Evolutionary conservation across 1,140 invertebrate species (phyloP).

Genomic region (Armadillidium nasatum): DNA sequence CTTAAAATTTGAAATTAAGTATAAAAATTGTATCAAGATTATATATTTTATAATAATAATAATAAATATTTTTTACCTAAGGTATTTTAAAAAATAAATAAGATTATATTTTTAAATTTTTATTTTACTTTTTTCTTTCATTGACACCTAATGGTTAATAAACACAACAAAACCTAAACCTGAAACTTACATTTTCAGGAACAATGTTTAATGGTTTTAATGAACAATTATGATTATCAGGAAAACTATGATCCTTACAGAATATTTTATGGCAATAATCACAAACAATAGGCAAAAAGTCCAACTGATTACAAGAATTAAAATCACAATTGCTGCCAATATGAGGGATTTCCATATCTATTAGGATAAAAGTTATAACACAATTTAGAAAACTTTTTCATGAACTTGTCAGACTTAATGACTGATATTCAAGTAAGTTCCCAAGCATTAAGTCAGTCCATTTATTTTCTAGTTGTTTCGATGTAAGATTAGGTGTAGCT

Average conservation of each 20-base stretch:
- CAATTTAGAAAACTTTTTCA: neutral
- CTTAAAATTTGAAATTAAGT: too few species aligned
- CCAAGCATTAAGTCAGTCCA: slow-evolving; percentile 74
- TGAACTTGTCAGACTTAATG: slow-evolving; percentile 26
- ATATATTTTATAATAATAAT: too few species aligned
- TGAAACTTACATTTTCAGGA: too few species aligned
- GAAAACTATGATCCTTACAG: slow-evolving; percentile 50
- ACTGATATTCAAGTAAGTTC: slow-evolving; percentile 29
- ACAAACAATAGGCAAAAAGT: slow-evolving; percentile 48
- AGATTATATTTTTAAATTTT: too few species aligned
- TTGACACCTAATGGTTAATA: too few species aligned
- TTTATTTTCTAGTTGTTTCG: slow-evolving; percentile 85
- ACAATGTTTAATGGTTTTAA: neutral
- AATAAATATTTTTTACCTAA: too few species aligned
- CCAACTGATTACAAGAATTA: slow-evolving; percentile 46
- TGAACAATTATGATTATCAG: slow-evolving; percentile 48
- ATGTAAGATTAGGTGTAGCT: slow-evolving; percentile 79
- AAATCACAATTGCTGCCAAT: slow-evolving; percentile 46
- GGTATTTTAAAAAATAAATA: too few species aligned
- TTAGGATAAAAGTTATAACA: neutral
- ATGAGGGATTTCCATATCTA: slow-evolving; percentile 47
- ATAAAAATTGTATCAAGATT: too few species aligned
- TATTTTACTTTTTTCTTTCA: too few species aligned
- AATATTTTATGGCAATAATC: slow-evolving; percentile 45
- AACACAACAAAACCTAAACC: too few species aligned